Evolutionary conservation across 2,888 invertebrate species (phyloP).

Genomic region (Himalopsyche tibetana): DNA sequence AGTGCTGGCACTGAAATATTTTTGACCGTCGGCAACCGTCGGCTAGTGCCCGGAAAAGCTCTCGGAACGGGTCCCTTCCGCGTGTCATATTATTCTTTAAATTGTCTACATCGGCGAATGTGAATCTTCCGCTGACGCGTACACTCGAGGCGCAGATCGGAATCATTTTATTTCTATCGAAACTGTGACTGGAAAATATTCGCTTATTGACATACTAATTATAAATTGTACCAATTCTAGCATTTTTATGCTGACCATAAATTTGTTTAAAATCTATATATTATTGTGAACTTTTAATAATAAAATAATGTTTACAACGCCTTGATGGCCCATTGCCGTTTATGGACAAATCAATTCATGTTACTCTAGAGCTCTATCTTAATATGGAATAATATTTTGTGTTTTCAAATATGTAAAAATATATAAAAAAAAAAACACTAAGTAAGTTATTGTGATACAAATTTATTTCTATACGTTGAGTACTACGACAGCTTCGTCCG

Average conservation of each 20-base stretch:
- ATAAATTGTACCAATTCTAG: conserved; percentile 42
- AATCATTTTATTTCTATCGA: not conserved
- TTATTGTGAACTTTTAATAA: conserved; percentile 33
- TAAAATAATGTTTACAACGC: conserved; percentile 41
- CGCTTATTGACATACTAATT: not conserved
- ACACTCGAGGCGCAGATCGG: not conserved
- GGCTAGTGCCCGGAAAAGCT: not conserved
- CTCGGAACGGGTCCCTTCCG: not conserved
- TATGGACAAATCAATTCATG: conserved; percentile 48
- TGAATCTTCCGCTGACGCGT: not conserved
- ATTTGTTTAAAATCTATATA: conserved; percentile 37
- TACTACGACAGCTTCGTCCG: conserved; percentile 38
- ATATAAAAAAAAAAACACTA: conserved; percentile 36
- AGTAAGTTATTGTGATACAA: conserved; percentile 14
- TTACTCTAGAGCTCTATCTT: conserved; percentile 47
- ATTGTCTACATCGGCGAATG: not conserved
- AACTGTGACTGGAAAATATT: conserved; percentile 36
- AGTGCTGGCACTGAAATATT: conserved; percentile 61
- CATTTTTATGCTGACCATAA: conserved; percentile 44
- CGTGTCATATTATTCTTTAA: conserved; percentile 31
- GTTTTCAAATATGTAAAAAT: conserved; percentile 41
- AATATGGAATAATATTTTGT: conserved; percentile 44
- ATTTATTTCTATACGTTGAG: conserved; percentile 31
- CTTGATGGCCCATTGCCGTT: conserved; percentile 44
- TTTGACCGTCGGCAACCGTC: conserved; percentile 48